These are phyloP conservation scores for Pluvianellus socialis DNA, from an alignment of 2,113 vertebrate genomes.

Conservation along the genomic window DNA sequence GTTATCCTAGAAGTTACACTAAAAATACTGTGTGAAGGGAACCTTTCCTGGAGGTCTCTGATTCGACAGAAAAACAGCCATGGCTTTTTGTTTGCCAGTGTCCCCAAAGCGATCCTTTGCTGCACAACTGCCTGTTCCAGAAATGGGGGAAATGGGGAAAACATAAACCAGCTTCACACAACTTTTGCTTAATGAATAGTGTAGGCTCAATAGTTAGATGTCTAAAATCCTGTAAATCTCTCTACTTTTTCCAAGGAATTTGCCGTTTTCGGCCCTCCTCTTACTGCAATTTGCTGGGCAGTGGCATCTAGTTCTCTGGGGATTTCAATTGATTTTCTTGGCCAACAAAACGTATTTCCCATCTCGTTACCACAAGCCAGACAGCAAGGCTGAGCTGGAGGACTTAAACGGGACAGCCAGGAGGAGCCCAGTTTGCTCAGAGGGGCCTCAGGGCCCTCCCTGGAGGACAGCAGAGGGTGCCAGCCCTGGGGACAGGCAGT, in stretches of 20 bases:
- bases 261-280: neutral
- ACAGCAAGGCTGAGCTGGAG: neutral
- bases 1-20: neutral
- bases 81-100: neutral
- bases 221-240: neutral
- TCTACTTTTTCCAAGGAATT: neutral
- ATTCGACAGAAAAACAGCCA: neutral
- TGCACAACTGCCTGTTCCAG: neutral
- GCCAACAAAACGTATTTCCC: neutral
- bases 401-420: neutral
- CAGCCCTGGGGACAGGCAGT: neutral
- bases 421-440: neutral
- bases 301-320: neutral
- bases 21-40: neutral
- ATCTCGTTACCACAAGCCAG: neutral
- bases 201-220: neutral
- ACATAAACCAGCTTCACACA: neutral
- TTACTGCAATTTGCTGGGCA: neutral
- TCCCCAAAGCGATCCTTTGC: neutral
- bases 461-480: accelerated
- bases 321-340: neutral
- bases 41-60: neutral
- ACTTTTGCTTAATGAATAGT: neutral
- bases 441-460: neutral
- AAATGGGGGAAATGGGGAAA: neutral